Base-by-base conservation (phyloP, 2,888 invertebrate genomes). In the Acanthosepion esculentum region DNA sequence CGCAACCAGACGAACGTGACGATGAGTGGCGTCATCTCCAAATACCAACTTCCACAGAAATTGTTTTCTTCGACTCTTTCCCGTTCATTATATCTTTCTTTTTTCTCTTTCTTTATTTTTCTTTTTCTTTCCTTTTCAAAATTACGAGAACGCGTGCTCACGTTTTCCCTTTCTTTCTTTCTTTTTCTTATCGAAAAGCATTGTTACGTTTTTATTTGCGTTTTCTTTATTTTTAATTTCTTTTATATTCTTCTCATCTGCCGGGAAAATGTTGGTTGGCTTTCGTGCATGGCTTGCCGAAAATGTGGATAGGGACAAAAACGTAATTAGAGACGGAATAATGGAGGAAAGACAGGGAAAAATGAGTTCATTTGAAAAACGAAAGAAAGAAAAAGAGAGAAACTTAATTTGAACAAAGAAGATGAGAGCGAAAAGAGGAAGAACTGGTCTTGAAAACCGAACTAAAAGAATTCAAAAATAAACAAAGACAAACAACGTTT, bases 11-110 rank as follows among this genome's bases (percentile, higher is more conserved):
- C 78, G 78, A 78, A 78, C 78, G 78, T 78, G n/a, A 78, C 78
- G 78, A 78, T 33, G n/a, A 78, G n/a, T 78, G 78, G 78, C 78
- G 78, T 78, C 78, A 78, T 78, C n/a, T n/a, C n/a, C 78, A 78
- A 78, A 78, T 78, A 78, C n/a, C 29, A 78, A 78, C 78, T 78
- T 33, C 78, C 15, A 78, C 78, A 78, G 78, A 8, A 78, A 8
- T 6, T 6, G 0, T 20, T 20, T 26, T 20, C 59, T 59, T 20
- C 20, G 18, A 20, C 59, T 59, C 15, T 59, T 50, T 41, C 2
- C 41, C 50, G 8, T 50, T 50, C 50, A 50, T 5, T 15, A 8
- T 50, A 50, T 15, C 15, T 50, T 12, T 18, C 29, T 64, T 64
- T 6, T 29, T 29, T 64, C 78, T n/a, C n/a, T 78, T 10, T n/a